Conservation (phyloP, 2,888 invertebrate species). For the Dasypolia templi region DNA sequence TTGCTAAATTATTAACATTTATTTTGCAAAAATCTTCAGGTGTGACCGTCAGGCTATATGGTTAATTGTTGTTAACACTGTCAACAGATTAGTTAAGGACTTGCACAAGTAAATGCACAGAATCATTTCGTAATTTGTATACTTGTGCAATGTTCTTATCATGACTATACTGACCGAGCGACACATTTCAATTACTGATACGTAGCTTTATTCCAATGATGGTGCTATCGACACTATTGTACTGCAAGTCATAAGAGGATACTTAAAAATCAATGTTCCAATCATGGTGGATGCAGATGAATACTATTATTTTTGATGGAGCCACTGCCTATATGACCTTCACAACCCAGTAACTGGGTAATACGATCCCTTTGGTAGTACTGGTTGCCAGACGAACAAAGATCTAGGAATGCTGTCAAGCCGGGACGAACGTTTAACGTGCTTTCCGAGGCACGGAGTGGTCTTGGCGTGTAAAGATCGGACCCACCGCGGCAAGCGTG, state of each 20-base stretch:
- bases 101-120: constrained; percentile 33
- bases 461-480: neutral
- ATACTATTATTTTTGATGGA: neutral
- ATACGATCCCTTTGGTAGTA: neutral
- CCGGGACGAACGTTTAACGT: neutral
- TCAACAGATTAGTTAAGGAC: constrained; percentile 31
- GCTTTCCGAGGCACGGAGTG: neutral
- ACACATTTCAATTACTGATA: constrained; percentile 83
- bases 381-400: neutral
- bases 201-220: constrained; percentile 73
- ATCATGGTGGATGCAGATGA: neutral
- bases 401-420: neutral
- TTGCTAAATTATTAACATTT: constrained; percentile 21
- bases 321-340: neutral
- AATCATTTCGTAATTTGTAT: constrained; percentile 55
- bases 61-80: constrained; percentile 23
- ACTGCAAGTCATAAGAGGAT: constrained; percentile 66
- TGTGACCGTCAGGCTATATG: constrained; percentile 14
- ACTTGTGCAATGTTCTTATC: constrained; percentile 72
- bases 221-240: constrained; percentile 66
- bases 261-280: neutral
- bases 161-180: constrained; percentile 74
- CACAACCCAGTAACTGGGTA: neutral
- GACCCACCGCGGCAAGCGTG: neutral
- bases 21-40: constrained; percentile 4